Evolutionary conservation across 2,113 vertebrate genomes (phyloP), one percentile per base, ranked within the genome.

Genomic region (Burhinus oedicnemus): DNA sequence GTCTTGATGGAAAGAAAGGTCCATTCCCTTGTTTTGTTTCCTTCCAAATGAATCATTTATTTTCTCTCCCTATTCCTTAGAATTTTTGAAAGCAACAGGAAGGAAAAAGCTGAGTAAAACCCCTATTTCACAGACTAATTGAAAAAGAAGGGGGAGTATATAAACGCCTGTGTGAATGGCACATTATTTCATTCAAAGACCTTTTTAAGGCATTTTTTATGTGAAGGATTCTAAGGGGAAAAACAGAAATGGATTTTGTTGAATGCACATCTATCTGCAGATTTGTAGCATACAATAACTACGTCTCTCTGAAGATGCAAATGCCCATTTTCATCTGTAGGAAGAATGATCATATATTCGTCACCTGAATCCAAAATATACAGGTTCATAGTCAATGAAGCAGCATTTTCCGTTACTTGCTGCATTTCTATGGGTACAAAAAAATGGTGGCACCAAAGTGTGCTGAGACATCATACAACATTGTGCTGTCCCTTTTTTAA

Each of bases 401-500:
- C 87, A 87, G 45, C 68, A 21, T 34, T 83, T 80, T 40, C 26
- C 49, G 60, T 38, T 68, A 47, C 44, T 87, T 90, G 79, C 84
- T 84, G 44, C 62, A 36, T 85, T 68, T 79, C 75, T 69, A 57
- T 72, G 30, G 70, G 68, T 83, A 79, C 38, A 74, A 79, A 45
- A 60, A 60, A 83, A 42, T 27, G 13, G 44, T 87, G 52, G 29
- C 86, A 71, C 86, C 20, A 8, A 87, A 95, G 83, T 54, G 34
- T 27, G 20, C 69, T 88, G 74, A 91, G 58, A 66, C 1, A 8
- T 96, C 87, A 74, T 42, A 52, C 4, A 72, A 84, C 77, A 84
- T 86, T 91, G 54, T 93, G 62, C 40, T 95, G 62, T 96, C 44
- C 68, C 52, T 89, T 91, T 90, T 64, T 32, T 69, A 79, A 78